These are phyloP conservation scores for Tribolium castaneum DNA, from an alignment of 1,140 invertebrate genomes.

Conservation along the genomic window DNA sequence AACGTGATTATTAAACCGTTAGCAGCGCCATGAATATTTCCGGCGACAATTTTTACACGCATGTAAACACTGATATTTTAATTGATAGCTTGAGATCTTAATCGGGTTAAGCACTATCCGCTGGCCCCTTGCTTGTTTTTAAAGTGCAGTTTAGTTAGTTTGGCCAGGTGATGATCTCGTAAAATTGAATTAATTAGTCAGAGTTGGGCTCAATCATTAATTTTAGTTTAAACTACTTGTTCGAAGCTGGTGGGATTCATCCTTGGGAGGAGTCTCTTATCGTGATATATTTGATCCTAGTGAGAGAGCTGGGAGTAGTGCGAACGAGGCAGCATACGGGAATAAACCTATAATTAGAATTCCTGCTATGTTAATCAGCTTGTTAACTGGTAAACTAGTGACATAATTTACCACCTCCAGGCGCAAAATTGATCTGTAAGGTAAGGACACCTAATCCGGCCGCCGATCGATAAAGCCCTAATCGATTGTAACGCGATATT, in stretches of 20 bases:
- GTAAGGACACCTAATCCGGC: neutral
- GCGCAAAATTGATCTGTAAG: slow-evolving; percentile 7
- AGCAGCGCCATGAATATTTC: neutral
- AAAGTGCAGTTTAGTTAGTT: neutral
- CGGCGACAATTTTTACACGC: neutral
- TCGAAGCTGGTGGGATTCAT: slow-evolving; percentile 10
- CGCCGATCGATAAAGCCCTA: neutral
- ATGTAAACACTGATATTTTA: neutral
- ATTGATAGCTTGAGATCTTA: neutral
- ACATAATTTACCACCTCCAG: slow-evolving; percentile 32
- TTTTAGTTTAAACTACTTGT: slow-evolving; percentile 17
- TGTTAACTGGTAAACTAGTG: slow-evolving; percentile 29
- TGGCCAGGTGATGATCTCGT: neutral
- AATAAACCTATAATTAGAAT: slow-evolving; percentile 32
- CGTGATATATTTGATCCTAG: slow-evolving; percentile 22
- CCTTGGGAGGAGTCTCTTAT: slow-evolving; percentile 23
- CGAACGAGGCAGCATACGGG: slow-evolving; percentile 9
- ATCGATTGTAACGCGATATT: neutral
- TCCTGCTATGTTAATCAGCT: slow-evolving; percentile 33
- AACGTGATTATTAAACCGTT: neutral
- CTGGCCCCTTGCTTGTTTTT: neutral
- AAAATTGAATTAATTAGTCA: slow-evolving; percentile 1
- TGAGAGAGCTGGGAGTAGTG: slow-evolving; percentile 10
- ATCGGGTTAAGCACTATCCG: neutral
- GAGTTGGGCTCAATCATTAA: neutral